Percentiles rank a stretch among this genome's conserved stretches.
These are phyloP conservation scores for Copsychus sechellarum DNA, from an alignment of 2,113 vertebrate species.

Conservation along the genomic window DNA sequence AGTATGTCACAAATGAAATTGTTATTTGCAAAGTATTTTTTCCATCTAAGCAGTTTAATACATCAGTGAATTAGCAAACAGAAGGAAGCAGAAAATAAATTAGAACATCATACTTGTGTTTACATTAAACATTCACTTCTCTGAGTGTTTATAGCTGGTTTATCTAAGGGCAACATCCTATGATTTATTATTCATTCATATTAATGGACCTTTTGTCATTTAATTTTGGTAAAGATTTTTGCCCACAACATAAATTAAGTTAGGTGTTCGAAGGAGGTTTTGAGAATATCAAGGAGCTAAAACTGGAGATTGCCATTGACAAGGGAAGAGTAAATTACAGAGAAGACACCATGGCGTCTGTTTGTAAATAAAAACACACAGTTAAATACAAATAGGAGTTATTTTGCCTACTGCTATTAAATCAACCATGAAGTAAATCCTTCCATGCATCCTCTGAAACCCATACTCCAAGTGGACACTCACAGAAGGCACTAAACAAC, in stretches of 20 bases:
- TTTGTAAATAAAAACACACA: neutral
- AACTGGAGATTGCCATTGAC: neutral
- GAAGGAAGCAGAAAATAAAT: slow-evolving; percentile 46
- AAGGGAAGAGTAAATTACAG: neutral
- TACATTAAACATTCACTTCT: slow-evolving; percentile 22
- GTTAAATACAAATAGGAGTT: neutral
- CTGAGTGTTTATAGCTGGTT: slow-evolving; percentile 1
- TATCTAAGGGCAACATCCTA: neutral
- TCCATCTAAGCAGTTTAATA: slow-evolving; percentile 15
- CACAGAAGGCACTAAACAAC: neutral
- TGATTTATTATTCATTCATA: slow-evolving; percentile 12
- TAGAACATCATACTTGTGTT: slow-evolving; percentile 7
- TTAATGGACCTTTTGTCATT: slow-evolving; percentile 1
- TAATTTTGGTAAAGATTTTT: neutral
- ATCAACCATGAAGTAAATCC: neutral
- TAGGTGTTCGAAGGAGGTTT: neutral
- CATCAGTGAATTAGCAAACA: slow-evolving; percentile 41
- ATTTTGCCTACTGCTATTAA: neutral
- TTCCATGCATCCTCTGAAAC: neutral
- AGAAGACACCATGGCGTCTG: neutral
- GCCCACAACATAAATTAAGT: neutral
- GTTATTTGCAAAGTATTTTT: slow-evolving; percentile 43
- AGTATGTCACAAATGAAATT: slow-evolving; percentile 19
- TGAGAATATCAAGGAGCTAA: neutral
- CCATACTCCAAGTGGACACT: neutral